phyloP scores from a whole-genome alignment of 2,113 vertebrate genomes.

The Platanista minor region DNA sequence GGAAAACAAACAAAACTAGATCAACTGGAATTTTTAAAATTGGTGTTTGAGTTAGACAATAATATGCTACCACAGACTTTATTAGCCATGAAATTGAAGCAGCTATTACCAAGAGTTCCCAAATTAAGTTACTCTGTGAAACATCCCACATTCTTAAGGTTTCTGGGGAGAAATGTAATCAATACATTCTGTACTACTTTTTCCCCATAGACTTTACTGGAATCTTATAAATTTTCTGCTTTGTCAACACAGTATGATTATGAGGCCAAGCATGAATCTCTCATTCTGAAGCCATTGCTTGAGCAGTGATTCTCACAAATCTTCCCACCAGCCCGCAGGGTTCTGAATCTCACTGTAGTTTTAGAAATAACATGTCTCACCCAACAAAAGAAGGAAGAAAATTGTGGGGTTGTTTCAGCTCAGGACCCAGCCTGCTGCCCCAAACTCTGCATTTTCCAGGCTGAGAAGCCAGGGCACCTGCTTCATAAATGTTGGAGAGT shows the following conservation, averaged over 20 bases:
- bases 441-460: background rate
- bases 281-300: background rate
- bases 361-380: background rate
- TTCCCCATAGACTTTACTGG: background rate
- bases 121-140: background rate
- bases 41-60: slow-evolving; percentile 2
- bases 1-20: background rate
- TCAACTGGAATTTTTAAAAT: background rate
- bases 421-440: background rate
- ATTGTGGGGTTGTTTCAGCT: fast-evolving
- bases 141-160: background rate
- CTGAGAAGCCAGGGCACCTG: fast-evolving
- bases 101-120: background rate
- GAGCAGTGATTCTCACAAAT: background rate
- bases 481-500: background rate
- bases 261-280: background rate
- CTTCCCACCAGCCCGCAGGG: background rate
- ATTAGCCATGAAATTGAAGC: slow-evolving; percentile 12
- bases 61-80: background rate
- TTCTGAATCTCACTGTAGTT: background rate
- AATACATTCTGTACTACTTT: background rate
- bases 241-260: background rate
- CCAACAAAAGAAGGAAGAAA: background rate
- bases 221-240: background rate
- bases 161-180: slow-evolving; percentile 6